Evolutionary conservation across 2,888 invertebrate species (phyloP).

Genomic region (Pterostichus niger): DNA sequence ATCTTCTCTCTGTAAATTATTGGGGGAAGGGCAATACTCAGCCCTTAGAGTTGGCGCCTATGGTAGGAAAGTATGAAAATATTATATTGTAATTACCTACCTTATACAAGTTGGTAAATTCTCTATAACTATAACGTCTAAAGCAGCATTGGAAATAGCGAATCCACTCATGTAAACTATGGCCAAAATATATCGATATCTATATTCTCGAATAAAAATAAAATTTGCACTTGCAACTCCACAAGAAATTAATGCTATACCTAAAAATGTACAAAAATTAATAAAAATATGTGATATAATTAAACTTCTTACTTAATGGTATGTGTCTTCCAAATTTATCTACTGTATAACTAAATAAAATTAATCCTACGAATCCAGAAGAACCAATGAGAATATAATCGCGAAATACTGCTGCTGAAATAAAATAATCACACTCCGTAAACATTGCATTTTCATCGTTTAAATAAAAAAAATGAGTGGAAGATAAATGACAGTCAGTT

Average conservation of each 20-base stretch:
- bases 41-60: too few relatives aligned
- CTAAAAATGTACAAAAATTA: conserved; percentile 30
- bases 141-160: conserved; percentile 68
- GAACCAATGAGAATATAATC: conserved; percentile 69
- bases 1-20: too few relatives aligned
- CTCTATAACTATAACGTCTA: conserved; percentile 69
- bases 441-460: conserved; percentile 37
- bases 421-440: conserved; percentile 14
- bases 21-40: too few relatives aligned
- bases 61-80: neutral
- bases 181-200: conserved; percentile 24
- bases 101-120: conserved; percentile 70
- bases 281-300: neutral
- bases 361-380: conserved; percentile 67
- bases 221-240: conserved; percentile 18
- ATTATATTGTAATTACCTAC: conserved; percentile 67
- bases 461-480: conserved; percentile 68
- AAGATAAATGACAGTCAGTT: conserved; percentile 66
- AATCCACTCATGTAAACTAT: conserved; percentile 68
- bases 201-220: neutral
- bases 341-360: conserved; percentile 68
- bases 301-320: conserved; percentile 68
- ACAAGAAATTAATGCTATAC: conserved; percentile 13
- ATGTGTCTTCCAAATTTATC: conserved; percentile 69
- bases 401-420: conserved; percentile 63